These are phyloP conservation scores for Anodontia alba DNA, from an alignment of 2,888 invertebrate species.

Conservation along the genomic window DNA sequence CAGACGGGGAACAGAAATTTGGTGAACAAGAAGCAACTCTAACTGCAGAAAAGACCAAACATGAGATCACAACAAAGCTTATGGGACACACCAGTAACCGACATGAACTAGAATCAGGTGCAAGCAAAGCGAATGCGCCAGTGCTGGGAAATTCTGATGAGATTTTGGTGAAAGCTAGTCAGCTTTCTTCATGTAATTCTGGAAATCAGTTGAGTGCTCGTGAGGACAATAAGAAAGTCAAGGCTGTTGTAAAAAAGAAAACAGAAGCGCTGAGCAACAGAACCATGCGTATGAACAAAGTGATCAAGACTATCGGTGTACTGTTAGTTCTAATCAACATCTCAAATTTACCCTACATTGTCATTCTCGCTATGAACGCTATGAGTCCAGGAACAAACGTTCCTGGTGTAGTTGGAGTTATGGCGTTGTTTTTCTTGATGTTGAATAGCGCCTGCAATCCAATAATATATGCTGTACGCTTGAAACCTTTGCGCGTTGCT, in stretches of 20 bases:
- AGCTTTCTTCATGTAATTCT: background rate
- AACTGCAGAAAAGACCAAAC: too few species aligned
- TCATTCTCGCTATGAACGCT: background rate
- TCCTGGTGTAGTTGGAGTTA: background rate
- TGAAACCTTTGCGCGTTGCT: slow-evolving; percentile 20
- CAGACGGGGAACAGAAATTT: too few species aligned
- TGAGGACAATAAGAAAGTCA: background rate
- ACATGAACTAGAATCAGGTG: background rate
- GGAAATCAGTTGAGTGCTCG: background rate
- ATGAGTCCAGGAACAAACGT: background rate
- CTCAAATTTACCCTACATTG: slow-evolving; percentile 24
- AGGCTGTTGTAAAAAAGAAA: background rate
- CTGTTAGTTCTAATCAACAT: slow-evolving; percentile 22
- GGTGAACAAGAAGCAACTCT: too few species aligned
- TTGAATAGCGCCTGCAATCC: slow-evolving; percentile 28
- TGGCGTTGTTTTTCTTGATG: slow-evolving; percentile 24
- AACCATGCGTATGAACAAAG: background rate
- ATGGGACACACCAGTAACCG: background rate
- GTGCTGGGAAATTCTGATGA: background rate
- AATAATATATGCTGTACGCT: slow-evolving; percentile 23
- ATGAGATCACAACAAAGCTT: background rate
- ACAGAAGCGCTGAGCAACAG: background rate
- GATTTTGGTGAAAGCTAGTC: background rate
- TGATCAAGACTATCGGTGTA: slow-evolving; percentile 23
- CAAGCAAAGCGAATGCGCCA: too few species aligned